Evolutionary conservation across 1,140 invertebrate species (phyloP).

Genomic region (Philopotamus ludificatus): DNA sequence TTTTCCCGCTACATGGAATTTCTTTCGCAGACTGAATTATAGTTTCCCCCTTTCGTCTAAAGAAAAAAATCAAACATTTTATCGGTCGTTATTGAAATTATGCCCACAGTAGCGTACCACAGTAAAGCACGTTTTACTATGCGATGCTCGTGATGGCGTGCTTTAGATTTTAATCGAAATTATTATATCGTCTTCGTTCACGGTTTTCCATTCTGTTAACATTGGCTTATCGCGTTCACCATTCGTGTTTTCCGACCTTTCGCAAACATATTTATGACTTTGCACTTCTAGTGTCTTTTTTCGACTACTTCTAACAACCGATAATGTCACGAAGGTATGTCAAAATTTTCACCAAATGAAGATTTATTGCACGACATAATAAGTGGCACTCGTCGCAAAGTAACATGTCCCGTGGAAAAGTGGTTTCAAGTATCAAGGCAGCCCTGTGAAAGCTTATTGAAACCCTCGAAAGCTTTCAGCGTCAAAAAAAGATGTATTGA

Average conservation of each 20-base stretch:
- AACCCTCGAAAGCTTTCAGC: slow-evolving; percentile 31
- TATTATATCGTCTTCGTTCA: slow-evolving; percentile 28
- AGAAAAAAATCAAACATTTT: too few species aligned
- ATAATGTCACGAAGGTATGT: background rate
- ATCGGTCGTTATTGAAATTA: too few species aligned
- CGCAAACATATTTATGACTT: too few species aligned
- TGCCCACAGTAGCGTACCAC: too few species aligned
- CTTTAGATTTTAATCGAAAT: slow-evolving; percentile 29
- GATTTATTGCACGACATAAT: slow-evolving; percentile 17
- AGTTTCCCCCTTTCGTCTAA: too few species aligned
- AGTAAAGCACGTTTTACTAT: background rate
- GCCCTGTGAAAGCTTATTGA: slow-evolving; percentile 27
- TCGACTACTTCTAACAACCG: background rate
- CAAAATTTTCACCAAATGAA: too few species aligned
- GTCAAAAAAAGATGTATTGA: too few species aligned
- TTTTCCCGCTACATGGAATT: too few species aligned
- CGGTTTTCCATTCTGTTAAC: slow-evolving; percentile 13
- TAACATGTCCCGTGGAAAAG: background rate
- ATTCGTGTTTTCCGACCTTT: slow-evolving; percentile 19
- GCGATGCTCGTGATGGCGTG: slow-evolving; percentile 6
- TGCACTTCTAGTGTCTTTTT: too few species aligned
- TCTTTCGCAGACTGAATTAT: too few species aligned
- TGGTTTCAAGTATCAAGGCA: background rate
- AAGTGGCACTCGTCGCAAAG: slow-evolving; percentile 22
- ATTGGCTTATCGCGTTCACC: slow-evolving; percentile 7